A percentile compares a stretch with the other conserved stretches of the same genome.
phyloP scores from a whole-genome alignment of 2,888 invertebrate genomes.

The Drosophila prolongata region DNA sequence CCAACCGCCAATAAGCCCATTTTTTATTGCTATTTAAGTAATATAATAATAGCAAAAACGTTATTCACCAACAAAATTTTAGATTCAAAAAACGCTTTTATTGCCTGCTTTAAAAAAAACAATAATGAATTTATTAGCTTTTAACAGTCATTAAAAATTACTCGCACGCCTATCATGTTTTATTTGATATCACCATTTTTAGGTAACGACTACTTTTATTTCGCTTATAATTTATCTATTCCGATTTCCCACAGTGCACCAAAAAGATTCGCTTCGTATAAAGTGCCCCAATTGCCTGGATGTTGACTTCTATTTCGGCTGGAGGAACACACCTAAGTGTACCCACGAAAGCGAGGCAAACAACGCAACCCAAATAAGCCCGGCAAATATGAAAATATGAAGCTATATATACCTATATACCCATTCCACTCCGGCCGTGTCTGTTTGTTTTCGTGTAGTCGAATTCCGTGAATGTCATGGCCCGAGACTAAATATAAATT shows the following conservation, averaged over 20 bases:
- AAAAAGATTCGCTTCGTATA: conserved; percentile 7
- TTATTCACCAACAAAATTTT: too few relatives aligned
- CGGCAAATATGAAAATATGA: conserved; percentile 45
- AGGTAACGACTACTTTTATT: neutral
- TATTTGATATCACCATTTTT: neutral
- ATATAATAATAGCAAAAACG: too few relatives aligned
- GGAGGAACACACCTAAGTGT: conserved; percentile 57
- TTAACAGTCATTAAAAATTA: too few relatives aligned
- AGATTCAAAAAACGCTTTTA: too few relatives aligned
- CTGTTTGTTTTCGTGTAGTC: conserved; percentile 52
- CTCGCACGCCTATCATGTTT: neutral
- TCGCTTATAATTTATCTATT: too few relatives aligned
- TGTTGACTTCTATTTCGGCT: conserved; percentile 36
- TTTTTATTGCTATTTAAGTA: too few relatives aligned
- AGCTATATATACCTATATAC: conserved; percentile 32
- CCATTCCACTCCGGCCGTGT: conserved; percentile 43
- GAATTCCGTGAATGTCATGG: conserved; percentile 47
- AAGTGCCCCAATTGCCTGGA: conserved; percentile 38
- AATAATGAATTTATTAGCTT: neutral
- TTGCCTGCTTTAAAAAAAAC: neutral
- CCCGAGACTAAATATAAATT: conserved; percentile 54
- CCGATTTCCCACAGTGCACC: conserved; percentile 45
- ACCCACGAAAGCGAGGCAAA: conserved; percentile 50
- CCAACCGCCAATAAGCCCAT: too few relatives aligned
- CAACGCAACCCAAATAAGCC: conserved; percentile 49